Evolutionary conservation across 2,888 invertebrate species (phyloP).

Genomic region (Agriotes lineatus): DNA sequence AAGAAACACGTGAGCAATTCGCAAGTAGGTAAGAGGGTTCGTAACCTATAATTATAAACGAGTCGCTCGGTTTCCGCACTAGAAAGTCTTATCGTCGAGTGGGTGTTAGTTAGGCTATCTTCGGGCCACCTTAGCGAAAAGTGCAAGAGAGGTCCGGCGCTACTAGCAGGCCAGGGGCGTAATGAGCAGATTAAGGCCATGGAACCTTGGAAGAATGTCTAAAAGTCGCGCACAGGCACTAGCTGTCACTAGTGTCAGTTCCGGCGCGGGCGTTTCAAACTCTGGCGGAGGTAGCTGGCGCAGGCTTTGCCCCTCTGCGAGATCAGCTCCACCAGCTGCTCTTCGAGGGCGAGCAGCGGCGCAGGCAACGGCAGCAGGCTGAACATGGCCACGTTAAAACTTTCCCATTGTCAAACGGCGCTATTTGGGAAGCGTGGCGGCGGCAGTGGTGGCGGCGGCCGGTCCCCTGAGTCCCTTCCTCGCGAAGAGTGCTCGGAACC

Average conservation of each 20-base stretch:
- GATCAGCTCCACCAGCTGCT: slow-evolving; percentile 72
- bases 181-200: slow-evolving; percentile 57
- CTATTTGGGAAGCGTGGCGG: slow-evolving; percentile 84
- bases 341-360: slow-evolving; percentile 69
- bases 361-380: slow-evolving; percentile 65
- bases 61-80: slow-evolving; percentile 50
- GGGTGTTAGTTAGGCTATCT: slow-evolving; percentile 44
- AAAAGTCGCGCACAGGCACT: slow-evolving; percentile 43
- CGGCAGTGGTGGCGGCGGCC: slow-evolving; percentile 86
- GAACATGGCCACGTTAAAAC: slow-evolving; percentile 71
- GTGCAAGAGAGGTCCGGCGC: slow-evolving; percentile 48
- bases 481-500: slow-evolving; percentile 90
- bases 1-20: slow-evolving; percentile 55
- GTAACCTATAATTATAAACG: slow-evolving; percentile 47
- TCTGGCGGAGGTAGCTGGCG: slow-evolving; percentile 77
- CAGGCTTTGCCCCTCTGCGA: slow-evolving; percentile 74
- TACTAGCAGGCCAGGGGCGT: slow-evolving; percentile 43
- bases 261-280: slow-evolving; percentile 68
- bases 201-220: slow-evolving; percentile 57
- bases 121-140: slow-evolving; percentile 58
- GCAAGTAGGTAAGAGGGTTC: slow-evolving; percentile 52
- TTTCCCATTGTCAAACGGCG: slow-evolving; percentile 86
- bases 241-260: slow-evolving; percentile 50
- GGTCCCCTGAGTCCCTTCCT: slow-evolving; percentile 76
- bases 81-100: slow-evolving; percentile 35